Evolutionary conservation across 2,113 vertebrate species (phyloP).

Genomic region (Gymnorhina tibicen): DNA sequence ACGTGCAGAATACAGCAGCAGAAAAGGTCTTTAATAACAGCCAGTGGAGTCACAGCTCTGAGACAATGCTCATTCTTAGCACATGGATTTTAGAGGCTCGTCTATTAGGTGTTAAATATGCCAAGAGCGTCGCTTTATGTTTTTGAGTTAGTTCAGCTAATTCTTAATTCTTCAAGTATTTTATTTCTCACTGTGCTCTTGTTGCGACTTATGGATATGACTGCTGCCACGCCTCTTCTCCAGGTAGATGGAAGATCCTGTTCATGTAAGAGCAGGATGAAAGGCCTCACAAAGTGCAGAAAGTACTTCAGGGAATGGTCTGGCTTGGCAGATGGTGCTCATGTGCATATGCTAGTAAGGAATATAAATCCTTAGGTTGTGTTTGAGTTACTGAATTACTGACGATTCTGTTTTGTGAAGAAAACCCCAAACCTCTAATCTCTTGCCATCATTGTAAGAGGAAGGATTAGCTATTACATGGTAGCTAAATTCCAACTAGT

Average conservation of each 20-base stretch:
- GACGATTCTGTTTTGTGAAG: not conserved
- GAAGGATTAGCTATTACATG: not conserved
- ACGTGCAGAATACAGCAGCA: not conserved
- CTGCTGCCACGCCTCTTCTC: not conserved
- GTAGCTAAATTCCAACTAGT: not conserved
- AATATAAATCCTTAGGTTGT: not conserved
- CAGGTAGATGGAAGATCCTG: not conserved
- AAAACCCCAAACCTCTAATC: not conserved
- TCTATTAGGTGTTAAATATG: not conserved
- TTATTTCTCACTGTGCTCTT: not conserved
- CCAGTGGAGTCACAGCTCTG: not conserved
- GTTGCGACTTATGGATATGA: not conserved
- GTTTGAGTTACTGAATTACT: not conserved
- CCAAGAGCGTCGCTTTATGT: not conserved
- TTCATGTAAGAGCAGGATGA: not conserved
- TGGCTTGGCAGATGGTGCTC: not conserved
- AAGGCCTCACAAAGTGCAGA: not conserved
- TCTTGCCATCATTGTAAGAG: not conserved
- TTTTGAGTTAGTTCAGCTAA: not conserved
- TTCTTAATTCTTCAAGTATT: not conserved
- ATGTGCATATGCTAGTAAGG: not conserved
- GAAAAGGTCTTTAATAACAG: not conserved
- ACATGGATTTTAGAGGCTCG: not conserved
- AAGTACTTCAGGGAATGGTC: not conserved
- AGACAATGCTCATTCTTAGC: not conserved